Evolutionary conservation across 2,888 invertebrate genomes (phyloP).

Genomic region (Amaurobius ferox): DNA sequence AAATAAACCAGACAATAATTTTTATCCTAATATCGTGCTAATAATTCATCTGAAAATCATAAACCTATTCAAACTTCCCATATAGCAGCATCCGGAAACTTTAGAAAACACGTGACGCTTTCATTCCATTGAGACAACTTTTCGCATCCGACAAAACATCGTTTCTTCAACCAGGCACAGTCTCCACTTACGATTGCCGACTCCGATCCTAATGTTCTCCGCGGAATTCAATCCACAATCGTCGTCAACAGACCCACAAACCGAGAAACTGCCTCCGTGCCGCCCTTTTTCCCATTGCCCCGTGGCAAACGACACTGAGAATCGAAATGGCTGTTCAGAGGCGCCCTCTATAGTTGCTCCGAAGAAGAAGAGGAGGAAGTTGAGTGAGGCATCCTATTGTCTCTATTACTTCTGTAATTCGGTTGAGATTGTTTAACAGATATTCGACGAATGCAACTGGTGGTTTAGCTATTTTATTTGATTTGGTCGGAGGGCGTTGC

Average conservation of each 20-base stretch:
- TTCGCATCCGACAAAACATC: too few species aligned
- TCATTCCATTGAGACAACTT: too few species aligned
- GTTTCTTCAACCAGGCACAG: too few species aligned
- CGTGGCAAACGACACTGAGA: neutral
- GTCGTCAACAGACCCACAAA: slow-evolving; percentile 9
- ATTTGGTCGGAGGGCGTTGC: neutral
- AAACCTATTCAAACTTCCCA: too few species aligned
- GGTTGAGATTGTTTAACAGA: slow-evolving; percentile 5
- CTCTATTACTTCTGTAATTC: neutral
- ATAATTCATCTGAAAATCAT: too few species aligned
- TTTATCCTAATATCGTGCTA: too few species aligned
- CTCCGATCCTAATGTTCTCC: slow-evolving; percentile 24
- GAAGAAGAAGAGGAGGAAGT: neutral
- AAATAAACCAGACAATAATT: too few species aligned
- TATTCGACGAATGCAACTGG: slow-evolving; percentile 12
- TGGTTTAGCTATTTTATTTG: neutral
- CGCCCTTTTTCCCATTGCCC: slow-evolving; percentile 1
- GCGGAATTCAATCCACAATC: slow-evolving; percentile 13
- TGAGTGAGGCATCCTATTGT: neutral
- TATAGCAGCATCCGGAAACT: too few species aligned
- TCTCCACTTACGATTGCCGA: slow-evolving; percentile 36
- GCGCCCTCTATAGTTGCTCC: neutral
- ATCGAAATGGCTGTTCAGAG: neutral
- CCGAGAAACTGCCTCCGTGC: neutral
- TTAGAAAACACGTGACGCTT: too few species aligned